A percentile compares a stretch with the other conserved stretches of the same genome.
These are phyloP conservation scores for Parnassius apollo DNA, from an alignment of 2,888 invertebrate genomes.

Conservation along the genomic window DNA sequence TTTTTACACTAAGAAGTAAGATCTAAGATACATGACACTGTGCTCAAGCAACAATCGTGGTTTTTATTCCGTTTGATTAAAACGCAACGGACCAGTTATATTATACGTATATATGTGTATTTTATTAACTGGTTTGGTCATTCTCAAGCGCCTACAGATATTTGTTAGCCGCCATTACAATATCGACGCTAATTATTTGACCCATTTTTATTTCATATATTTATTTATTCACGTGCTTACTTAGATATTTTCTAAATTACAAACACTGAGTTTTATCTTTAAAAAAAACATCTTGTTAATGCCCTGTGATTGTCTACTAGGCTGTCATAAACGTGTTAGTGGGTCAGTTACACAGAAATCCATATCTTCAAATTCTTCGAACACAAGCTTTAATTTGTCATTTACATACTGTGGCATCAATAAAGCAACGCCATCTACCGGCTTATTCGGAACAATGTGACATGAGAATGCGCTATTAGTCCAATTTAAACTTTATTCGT, in stretches of 20 bases:
- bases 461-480: slow-evolving; percentile 31
- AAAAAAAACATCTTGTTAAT: slow-evolving; percentile 37
- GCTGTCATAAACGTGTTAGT: slow-evolving; percentile 28
- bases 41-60: slow-evolving; percentile 10
- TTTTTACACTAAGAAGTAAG: no score
- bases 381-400: slow-evolving; percentile 32
- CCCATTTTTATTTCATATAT: slow-evolving; percentile 1
- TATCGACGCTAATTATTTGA: slow-evolving; percentile 2
- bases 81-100: slow-evolving; percentile 2
- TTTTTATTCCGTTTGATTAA: slow-evolving; percentile 12
- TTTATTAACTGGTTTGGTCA: not conserved
- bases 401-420: slow-evolving; percentile 44
- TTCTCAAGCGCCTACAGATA: not conserved
- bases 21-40: slow-evolving; percentile 1
- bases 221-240: slow-evolving; percentile 30
- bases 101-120: no score
- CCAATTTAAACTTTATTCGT: slow-evolving; percentile 53
- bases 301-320: slow-evolving; percentile 31
- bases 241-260: slow-evolving; percentile 21
- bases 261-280: slow-evolving; percentile 15
- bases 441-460: slow-evolving; percentile 41
- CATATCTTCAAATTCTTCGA: slow-evolving; percentile 24
- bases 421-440: slow-evolving; percentile 64
- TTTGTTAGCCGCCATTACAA: not conserved
- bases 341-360: slow-evolving; percentile 23